These are phyloP conservation scores for Cyanoramphus novaezelandiae DNA, from an alignment of 2,113 vertebrate species.

Conservation along the genomic window DNA sequence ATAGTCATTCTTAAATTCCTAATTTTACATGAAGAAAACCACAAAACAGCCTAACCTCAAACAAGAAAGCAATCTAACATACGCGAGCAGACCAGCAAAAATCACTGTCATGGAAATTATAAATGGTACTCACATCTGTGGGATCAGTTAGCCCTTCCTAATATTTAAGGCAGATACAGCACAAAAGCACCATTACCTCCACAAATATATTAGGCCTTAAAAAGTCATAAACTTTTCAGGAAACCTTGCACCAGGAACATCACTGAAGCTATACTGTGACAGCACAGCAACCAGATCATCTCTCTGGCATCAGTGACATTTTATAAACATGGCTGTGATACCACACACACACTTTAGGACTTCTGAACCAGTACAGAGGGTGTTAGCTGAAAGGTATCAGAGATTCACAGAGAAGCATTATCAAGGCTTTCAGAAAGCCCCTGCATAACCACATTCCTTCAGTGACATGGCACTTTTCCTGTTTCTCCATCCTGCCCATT, in stretches of 20 bases:
- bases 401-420: not conserved
- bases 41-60: not conserved
- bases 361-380: not conserved
- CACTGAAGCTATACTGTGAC: not conserved
- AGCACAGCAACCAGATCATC: not conserved
- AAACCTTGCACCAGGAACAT: not conserved
- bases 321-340: not conserved
- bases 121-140: not conserved
- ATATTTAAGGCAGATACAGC: not conserved
- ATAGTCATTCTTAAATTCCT: not conserved
- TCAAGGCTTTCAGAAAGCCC: not conserved
- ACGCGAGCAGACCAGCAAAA: not conserved
- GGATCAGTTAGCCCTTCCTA: not conserved
- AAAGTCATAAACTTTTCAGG: not conserved
- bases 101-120: not conserved
- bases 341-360: not conserved
- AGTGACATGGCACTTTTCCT: not conserved
- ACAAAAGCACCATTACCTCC: not conserved
- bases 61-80: not conserved
- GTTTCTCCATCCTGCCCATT: not conserved
- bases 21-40: not conserved
- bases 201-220: not conserved
- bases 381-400: not conserved
- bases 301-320: not conserved
- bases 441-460: not conserved